Conservation (phyloP, 2,888 invertebrate genomes). For the Dynastes tityus region DNA sequence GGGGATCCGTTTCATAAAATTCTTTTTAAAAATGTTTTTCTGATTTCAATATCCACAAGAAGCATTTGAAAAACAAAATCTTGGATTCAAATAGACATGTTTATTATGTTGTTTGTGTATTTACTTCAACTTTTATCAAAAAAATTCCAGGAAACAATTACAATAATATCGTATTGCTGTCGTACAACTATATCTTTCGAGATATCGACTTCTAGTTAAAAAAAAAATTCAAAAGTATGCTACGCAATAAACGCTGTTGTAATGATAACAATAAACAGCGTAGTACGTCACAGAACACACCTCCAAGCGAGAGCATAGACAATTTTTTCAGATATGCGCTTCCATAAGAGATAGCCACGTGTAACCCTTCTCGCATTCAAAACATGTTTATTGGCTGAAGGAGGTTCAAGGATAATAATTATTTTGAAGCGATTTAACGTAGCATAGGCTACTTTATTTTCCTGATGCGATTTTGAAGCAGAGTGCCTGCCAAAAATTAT, state of each 20-base stretch:
- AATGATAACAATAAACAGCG: constrained; percentile 2
- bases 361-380: constrained; percentile 29
- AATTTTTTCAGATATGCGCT: not conserved
- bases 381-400: constrained; percentile 30
- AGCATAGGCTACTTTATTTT: not conserved
- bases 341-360: constrained; percentile 40
- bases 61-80: too few relatives aligned
- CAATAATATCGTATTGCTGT: too few relatives aligned
- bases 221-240: not conserved
- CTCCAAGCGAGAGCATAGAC: constrained; percentile 25
- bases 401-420: constrained; percentile 43
- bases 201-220: not conserved
- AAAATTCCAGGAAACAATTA: too few relatives aligned
- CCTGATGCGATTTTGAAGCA: constrained; percentile 13
- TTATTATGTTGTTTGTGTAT: too few relatives aligned
- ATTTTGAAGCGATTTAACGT: constrained; percentile 16
- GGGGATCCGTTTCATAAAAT: too few relatives aligned
- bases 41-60: too few relatives aligned
- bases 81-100: too few relatives aligned
- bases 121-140: too few relatives aligned
- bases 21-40: too few relatives aligned
- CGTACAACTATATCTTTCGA: too few relatives aligned
- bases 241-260: not conserved
- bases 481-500: constrained; percentile 8
- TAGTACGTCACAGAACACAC: constrained; percentile 36